These are phyloP conservation scores for Rhopalosiphum nymphaeae DNA, from an alignment of 2,888 invertebrate species.

Conservation along the genomic window DNA sequence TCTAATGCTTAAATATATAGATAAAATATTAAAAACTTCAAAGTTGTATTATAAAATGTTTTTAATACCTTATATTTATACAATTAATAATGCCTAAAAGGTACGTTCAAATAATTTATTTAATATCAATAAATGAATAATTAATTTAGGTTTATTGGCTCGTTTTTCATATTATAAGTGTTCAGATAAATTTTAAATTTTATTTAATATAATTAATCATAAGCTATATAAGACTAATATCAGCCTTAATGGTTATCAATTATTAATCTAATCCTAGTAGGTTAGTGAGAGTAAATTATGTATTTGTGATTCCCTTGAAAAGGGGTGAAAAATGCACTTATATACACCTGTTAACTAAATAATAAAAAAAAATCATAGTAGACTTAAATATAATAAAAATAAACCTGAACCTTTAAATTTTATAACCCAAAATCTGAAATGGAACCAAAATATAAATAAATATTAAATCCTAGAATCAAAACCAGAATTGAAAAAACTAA, in stretches of 20 bases:
- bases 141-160: no score
- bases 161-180: background rate
- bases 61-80: background rate
- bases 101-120: background rate
- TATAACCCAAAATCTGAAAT: background rate
- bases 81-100: background rate
- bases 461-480: background rate
- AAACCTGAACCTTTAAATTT: background rate
- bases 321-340: background rate
- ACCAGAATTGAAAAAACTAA: constrained; percentile 72
- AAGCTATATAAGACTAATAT: background rate
- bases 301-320: background rate
- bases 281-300: background rate
- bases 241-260: background rate
- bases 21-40: background rate
- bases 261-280: background rate
- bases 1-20: background rate
- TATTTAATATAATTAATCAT: background rate
- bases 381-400: background rate
- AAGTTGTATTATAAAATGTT: background rate
- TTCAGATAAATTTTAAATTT: background rate
- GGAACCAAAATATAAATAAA: background rate
- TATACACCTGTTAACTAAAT: background rate
- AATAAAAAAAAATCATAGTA: background rate
- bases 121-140: background rate